Conservation (phyloP, 2,888 invertebrate genomes). For the Fragum fragum region DNA sequence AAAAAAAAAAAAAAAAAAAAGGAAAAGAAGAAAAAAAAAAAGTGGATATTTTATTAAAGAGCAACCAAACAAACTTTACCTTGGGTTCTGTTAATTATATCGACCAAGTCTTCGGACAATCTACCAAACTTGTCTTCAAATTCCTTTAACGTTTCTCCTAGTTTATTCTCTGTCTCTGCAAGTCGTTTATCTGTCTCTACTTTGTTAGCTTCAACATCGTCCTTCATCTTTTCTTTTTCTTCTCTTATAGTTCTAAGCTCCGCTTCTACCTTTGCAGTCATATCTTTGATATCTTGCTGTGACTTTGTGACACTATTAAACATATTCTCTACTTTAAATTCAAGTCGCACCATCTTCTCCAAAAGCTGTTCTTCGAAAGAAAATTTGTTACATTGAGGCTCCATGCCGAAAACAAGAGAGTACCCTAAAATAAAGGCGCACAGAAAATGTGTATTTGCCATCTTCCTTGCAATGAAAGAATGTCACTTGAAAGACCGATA, state of each 20-base stretch:
- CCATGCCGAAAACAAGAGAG: background rate
- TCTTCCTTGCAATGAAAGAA: background rate
- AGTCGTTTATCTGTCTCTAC: background rate
- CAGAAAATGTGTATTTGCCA: background rate
- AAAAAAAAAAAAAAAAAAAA: no score
- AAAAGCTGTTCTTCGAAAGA: background rate
- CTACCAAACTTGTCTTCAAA: background rate
- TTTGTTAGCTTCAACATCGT: background rate
- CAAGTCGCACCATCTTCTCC: constrained; percentile 1
- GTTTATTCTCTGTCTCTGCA: background rate
- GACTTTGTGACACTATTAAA: background rate
- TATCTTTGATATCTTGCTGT: background rate
- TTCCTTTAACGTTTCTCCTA: background rate
- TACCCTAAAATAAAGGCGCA: background rate
- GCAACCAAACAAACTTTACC: background rate
- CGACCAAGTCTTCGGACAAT: background rate
- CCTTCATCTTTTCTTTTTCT: background rate
- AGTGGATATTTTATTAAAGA: no score
- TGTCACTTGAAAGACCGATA: no score
- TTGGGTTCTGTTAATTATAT: background rate
- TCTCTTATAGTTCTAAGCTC: background rate
- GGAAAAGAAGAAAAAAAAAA: no score
- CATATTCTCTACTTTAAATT: background rate
- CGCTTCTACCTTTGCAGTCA: background rate
- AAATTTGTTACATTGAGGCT: background rate